Evolutionary conservation across 2,113 vertebrate genomes (phyloP).

Genomic region (Coturnix japonica): DNA sequence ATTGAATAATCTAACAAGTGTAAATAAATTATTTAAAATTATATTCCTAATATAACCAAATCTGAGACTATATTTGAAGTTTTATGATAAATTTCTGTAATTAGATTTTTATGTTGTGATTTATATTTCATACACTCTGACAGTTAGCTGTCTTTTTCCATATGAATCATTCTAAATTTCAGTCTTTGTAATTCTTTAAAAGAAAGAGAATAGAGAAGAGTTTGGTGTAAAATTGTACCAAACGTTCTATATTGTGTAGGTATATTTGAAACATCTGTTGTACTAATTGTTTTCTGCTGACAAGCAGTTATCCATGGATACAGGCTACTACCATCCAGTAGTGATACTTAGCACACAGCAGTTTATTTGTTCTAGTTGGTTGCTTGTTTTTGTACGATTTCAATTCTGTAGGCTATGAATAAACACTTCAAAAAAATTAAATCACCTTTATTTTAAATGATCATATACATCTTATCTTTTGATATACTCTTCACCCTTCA

Average conservation of each 20-base stretch:
- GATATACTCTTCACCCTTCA: background rate
- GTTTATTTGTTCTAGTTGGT: background rate
- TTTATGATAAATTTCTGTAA: background rate
- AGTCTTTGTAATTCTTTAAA: background rate
- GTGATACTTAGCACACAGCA: background rate
- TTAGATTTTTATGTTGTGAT: background rate
- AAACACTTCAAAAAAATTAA: background rate
- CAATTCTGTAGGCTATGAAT: background rate
- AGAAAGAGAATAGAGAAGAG: background rate
- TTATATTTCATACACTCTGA: background rate
- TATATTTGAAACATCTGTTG: background rate
- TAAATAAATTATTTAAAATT: background rate
- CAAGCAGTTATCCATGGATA: background rate
- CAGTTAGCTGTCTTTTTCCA: fast-evolving
- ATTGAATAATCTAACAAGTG: background rate
- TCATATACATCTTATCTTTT: background rate
- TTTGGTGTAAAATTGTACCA: background rate
- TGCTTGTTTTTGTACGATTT: background rate
- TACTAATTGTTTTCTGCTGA: background rate
- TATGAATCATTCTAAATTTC: background rate
- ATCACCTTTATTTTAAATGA: background rate
- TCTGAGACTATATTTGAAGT: background rate
- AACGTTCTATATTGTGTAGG: background rate
- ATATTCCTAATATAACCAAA: background rate
- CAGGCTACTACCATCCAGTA: background rate